These are phyloP conservation scores for Naja naja DNA, from an alignment of 2,113 vertebrate genomes.

Conservation along the genomic window DNA sequence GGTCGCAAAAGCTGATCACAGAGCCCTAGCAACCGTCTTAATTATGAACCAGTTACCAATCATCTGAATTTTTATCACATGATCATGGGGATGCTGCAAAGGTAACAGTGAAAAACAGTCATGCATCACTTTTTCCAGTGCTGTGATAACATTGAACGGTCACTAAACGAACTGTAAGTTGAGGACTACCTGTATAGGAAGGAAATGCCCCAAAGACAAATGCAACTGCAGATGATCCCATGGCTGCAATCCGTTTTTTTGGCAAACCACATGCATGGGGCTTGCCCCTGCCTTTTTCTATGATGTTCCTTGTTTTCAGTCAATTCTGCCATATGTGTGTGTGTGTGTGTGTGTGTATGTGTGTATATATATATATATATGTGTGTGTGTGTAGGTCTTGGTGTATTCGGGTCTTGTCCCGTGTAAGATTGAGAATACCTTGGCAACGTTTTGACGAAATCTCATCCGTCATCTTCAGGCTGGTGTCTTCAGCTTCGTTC, in stretches of 20 bases:
- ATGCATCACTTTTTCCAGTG: not conserved
- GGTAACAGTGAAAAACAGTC: not conserved
- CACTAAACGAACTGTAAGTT: not conserved
- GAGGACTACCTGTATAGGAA: not conserved
- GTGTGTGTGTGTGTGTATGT: too few species aligned
- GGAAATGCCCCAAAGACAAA: not conserved
- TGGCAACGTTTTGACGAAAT: too few species aligned
- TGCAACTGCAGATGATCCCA: not conserved
- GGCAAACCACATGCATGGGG: not conserved
- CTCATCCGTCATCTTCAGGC: too few species aligned
- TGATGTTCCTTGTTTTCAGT: not conserved
- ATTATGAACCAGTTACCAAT: not conserved
- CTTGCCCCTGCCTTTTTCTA: not conserved
- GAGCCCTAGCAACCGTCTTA: not conserved
- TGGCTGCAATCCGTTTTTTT: not conserved
- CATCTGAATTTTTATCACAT: not conserved
- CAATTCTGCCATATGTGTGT: not conserved
- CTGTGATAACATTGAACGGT: not conserved
- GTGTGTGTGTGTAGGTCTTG: too few species aligned
- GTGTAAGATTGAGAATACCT: too few species aligned
- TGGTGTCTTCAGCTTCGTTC: too few species aligned
- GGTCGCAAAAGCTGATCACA: not conserved
- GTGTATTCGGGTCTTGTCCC: too few species aligned
- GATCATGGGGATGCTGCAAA: not conserved
- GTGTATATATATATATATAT: not conserved